These are phyloP conservation scores for Lordiphosa andalusiaca DNA, from an alignment of 2,888 invertebrate genomes.

Conservation along the genomic window DNA sequence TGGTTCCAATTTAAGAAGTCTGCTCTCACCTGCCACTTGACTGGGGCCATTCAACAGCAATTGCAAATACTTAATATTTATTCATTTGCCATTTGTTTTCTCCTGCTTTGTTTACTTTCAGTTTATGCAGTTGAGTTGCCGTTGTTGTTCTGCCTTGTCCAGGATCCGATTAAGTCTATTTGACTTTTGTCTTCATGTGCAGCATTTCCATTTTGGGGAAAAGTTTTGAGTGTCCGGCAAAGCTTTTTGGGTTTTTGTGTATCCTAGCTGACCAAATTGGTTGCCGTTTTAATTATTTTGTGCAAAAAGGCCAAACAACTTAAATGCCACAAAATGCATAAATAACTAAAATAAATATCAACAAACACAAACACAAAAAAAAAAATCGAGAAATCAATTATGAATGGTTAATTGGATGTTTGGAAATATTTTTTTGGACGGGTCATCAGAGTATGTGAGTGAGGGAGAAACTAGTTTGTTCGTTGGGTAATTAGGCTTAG, in stretches of 20 bases:
- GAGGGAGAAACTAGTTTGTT: no score
- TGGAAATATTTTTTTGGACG: neutral
- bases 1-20: no score
- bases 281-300: slow-evolving; percentile 60
- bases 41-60: slow-evolving; percentile 27
- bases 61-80: slow-evolving; percentile 61
- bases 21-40: slow-evolving; percentile 24
- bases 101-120: slow-evolving; percentile 17
- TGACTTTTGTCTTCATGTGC: slow-evolving; percentile 31
- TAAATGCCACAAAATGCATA: slow-evolving; percentile 25
- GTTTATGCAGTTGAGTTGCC: slow-evolving; percentile 15
- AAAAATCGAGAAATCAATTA: slow-evolving; percentile 44
- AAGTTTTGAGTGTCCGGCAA: slow-evolving; percentile 15
- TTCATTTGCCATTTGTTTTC: slow-evolving; percentile 51
- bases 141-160: slow-evolving; percentile 4
- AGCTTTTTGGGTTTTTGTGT: slow-evolving; percentile 7
- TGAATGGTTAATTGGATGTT: slow-evolving; percentile 43
- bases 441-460: no score
- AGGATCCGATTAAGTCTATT: slow-evolving; percentile 39
- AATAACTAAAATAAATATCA: slow-evolving; percentile 37
- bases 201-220: no score
- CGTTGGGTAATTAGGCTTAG: no score
- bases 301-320: slow-evolving; percentile 23
- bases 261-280: slow-evolving; percentile 38
- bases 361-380: slow-evolving; percentile 30